Base-by-base conservation (phyloP, 2,797 vertebrate genomes). In the Malacoctenus gilli region DNA sequence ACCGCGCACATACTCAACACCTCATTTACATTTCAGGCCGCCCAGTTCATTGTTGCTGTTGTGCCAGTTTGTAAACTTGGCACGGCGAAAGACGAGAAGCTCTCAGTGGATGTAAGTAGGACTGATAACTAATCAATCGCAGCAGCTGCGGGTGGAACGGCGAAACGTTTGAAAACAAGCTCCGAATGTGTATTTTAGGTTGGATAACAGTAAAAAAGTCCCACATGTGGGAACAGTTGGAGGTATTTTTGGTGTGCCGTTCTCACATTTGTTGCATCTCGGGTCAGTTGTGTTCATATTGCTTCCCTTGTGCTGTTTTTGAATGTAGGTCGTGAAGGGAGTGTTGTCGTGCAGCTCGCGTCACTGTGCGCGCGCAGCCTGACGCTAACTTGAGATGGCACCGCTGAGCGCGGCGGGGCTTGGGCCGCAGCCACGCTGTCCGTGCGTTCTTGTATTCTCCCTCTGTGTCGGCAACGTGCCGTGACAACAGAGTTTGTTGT, bases 11-110 rank as follows among this genome's bases (percentile, higher is more conserved):
- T 55, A 25, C 57, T 54, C 3, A 7, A 42, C 19, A 39, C 41
- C 63, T 67, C 12, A 42, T 77, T 81, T 77, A 44, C 42, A 68
- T 69, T 72, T 64, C 38, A n/a, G 28, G 59, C 41, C 50, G 38
- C 55, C 72, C 47, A 50, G 40, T 58, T 30, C 23, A 31, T 37
- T 30, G 37, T 48, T 28, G 21, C 15, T 2, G 3, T 9, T 9
- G 48, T 46, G 72, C 41, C 55, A 57, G 58, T 59, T 61, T 58
- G 47, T 53, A 5, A 35, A n/a, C 15, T 16, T 61, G 44, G 22
- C 46, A 6, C 38, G 0, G 13, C 31, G 25, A 41, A 25, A 20
- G 38, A 62, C 34, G 16, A n/a, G 18, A 34, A 32, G 56, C 39
- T 22, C 2, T 7, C 44, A 34, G 36, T 42, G 40, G 62, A 40